Evolutionary conservation across 2,797 vertebrate species (phyloP).

Genomic region (Artibeus jamaicensis): DNA sequence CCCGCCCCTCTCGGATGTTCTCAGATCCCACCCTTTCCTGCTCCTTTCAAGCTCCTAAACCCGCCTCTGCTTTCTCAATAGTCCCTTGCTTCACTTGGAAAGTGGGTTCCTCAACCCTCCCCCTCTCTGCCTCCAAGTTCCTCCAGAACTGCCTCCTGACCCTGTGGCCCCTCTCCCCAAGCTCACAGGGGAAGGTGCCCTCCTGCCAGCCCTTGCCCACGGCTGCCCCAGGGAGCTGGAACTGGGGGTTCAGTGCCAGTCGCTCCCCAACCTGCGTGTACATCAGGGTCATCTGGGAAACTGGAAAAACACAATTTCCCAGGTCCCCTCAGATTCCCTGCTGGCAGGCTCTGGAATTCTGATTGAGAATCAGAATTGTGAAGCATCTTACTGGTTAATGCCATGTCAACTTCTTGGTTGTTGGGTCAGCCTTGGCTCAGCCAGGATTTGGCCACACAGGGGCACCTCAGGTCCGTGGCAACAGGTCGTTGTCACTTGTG

Average conservation of each 20-base stretch:
- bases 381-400: too few relatives aligned
- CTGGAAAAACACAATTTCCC: neutral
- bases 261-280: neutral
- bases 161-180: neutral
- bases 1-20: neutral
- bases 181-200: neutral
- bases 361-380: too few relatives aligned
- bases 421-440: neutral
- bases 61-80: neutral
- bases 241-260: rapidly evolving
- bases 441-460: neutral
- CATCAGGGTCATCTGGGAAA: neutral
- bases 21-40: neutral
- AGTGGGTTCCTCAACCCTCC: neutral
- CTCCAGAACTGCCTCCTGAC: neutral
- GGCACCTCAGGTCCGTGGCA: neutral
- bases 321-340: neutral
- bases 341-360: neutral
- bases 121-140: neutral
- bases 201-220: neutral
- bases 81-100: neutral
- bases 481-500: rapidly evolving
- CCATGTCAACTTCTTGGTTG: neutral
- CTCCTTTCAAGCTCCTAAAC: neutral
- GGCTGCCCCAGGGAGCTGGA: neutral